A percentile compares a stretch with the other conserved stretches of the same genome.
These are phyloP conservation scores for Ernsta delagoae DNA, from an alignment of 2,888 invertebrate genomes.

Conservation along the genomic window DNA sequence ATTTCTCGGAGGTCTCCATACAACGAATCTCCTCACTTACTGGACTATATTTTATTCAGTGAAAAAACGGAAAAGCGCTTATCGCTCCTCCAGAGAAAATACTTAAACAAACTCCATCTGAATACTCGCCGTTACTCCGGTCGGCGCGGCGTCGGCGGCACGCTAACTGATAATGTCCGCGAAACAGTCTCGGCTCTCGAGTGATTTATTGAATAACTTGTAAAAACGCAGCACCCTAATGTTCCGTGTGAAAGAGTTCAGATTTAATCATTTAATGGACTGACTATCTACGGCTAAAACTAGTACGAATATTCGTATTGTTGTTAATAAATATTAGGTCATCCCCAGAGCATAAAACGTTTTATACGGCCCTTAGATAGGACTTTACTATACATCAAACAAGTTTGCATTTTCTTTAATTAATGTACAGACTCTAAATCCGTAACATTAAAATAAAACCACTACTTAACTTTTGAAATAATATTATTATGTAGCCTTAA, in stretches of 20 bases:
- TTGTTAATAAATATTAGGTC: not conserved
- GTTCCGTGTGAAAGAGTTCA: constrained; percentile 24
- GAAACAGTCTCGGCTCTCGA: constrained; percentile 56
- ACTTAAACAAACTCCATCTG: constrained; percentile 78
- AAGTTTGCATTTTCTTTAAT: no score
- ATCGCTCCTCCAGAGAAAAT: constrained; percentile 76
- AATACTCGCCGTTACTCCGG: constrained; percentile 60
- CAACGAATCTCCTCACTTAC: no score
- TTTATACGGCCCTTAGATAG: no score
- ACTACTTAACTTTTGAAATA: no score
- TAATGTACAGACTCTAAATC: no score
- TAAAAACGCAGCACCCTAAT: constrained; percentile 45
- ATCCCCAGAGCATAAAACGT: no score
- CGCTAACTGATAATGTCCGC: constrained; percentile 73
- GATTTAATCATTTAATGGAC: constrained; percentile 14
- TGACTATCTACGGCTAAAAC: not conserved
- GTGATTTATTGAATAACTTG: constrained; percentile 71
- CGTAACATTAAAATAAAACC: no score
- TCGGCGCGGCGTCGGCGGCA: constrained; percentile 53
- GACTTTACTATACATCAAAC: no score
- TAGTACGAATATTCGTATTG: not conserved
- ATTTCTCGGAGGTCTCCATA: no score
- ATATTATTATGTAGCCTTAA: no score
- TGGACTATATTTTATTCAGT: constrained; percentile 80
- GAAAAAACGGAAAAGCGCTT: constrained; percentile 74